phyloP scores from a whole-genome alignment of 2,888 invertebrate genomes.

The Diarsia rubi region DNA sequence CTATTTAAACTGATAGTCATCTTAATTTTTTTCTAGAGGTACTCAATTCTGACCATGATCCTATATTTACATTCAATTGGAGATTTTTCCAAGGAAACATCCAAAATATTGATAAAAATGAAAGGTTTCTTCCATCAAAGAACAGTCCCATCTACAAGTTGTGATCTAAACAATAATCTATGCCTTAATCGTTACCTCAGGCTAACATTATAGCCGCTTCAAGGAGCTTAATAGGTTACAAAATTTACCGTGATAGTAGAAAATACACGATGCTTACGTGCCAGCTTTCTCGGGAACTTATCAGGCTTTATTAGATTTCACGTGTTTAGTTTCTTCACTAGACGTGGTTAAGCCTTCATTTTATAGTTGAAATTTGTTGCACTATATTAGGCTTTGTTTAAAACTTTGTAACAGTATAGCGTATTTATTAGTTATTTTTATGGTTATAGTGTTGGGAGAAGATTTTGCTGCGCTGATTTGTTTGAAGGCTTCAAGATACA shows the following conservation, averaged over 20 bases:
- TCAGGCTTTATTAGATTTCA: conserved; percentile 84
- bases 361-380: conserved; percentile 70
- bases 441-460: neutral
- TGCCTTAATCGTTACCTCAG: conserved; percentile 89
- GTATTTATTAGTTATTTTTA: conserved; percentile 50
- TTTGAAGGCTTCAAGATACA: conserved; percentile 3
- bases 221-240: conserved; percentile 90
- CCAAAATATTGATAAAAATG: conserved; percentile 1
- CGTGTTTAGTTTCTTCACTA: conserved; percentile 81
- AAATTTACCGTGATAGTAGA: conserved; percentile 90
- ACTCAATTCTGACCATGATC: neutral
- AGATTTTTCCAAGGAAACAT: neutral
- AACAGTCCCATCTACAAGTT: conserved; percentile 66
- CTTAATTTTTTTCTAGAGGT: neutral
- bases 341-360: conserved; percentile 67
- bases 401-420: conserved; percentile 40
- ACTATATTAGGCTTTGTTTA: conserved; percentile 65
- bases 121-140: conserved; percentile 38
- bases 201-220: conserved; percentile 90
- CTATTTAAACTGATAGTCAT: too few relatives aligned
- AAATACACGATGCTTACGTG: conserved; percentile 89
- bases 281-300: conserved; percentile 83
- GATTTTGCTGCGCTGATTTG: conserved; percentile 29
- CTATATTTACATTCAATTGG: neutral
- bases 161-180: conserved; percentile 78